phyloP scores from a whole-genome alignment of 2,797 vertebrate species.

The Myotis findleyi region DNA sequence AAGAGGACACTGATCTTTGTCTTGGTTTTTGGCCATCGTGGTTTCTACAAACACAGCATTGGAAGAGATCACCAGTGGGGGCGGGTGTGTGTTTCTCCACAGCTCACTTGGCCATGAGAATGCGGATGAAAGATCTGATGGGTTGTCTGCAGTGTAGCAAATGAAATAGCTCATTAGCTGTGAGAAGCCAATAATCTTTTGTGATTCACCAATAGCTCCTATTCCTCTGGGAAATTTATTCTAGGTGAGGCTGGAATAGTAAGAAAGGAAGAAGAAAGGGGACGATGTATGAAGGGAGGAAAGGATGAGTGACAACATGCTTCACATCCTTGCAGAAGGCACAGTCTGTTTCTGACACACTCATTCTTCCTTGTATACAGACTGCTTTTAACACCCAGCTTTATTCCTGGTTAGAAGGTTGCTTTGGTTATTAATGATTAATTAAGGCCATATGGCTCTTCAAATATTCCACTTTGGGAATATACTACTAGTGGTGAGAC shows the following conservation, averaged over 20 bases:
- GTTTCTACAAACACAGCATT: background rate
- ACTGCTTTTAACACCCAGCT: constrained; percentile 21
- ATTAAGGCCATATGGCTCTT: constrained; percentile 59
- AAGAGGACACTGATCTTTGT: too few relatives aligned
- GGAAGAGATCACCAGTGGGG: background rate
- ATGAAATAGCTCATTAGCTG: constrained; percentile 72
- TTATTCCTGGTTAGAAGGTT: constrained; percentile 33
- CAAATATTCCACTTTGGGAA: constrained; percentile 52
- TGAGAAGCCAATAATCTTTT: constrained; percentile 67
- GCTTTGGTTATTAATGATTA: constrained; percentile 67
- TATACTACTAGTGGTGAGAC: background rate
- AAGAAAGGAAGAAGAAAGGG: constrained; percentile 52
- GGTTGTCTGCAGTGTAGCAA: constrained; percentile 57
- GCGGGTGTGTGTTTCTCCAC: background rate
- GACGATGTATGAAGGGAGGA: background rate
- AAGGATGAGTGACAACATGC: background rate
- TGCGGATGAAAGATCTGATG: constrained; percentile 24
- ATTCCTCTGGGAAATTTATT: constrained; percentile 63
- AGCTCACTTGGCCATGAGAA: background rate
- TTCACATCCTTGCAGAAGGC: background rate
- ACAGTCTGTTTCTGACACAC: background rate
- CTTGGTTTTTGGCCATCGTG: background rate
- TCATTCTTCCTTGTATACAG: background rate
- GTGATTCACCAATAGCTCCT: constrained; percentile 45
- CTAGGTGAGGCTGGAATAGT: background rate